phyloP scores from a whole-genome alignment of 1,140 invertebrate species.

The Pseudomyrmex cubaensis region DNA sequence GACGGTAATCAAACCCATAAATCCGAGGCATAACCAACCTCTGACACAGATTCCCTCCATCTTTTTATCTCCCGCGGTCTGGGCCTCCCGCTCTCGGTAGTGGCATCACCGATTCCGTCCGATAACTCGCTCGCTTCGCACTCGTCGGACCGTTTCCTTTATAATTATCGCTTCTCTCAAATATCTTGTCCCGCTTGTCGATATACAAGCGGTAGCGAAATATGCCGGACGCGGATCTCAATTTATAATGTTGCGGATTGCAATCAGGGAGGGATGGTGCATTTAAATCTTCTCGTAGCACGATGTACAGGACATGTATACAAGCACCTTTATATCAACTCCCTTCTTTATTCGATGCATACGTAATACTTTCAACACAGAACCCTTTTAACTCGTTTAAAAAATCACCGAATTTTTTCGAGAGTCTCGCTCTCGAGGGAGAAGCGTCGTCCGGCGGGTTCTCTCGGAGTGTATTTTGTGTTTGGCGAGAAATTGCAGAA shows the following conservation, averaged over 20 bases:
- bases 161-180: slow-evolving; percentile 67
- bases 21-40: slow-evolving; percentile 78
- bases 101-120: slow-evolving; percentile 56
- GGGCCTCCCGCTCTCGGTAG: slow-evolving; percentile 38
- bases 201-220: slow-evolving; percentile 39
- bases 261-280: slow-evolving; percentile 14
- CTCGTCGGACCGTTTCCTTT: slow-evolving; percentile 68
- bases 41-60: slow-evolving; percentile 76
- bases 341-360: neutral
- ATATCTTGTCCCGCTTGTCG: slow-evolving; percentile 34
- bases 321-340: neutral
- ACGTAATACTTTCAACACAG: neutral
- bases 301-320: slow-evolving; percentile 1
- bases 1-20: slow-evolving; percentile 79
- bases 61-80: slow-evolving; percentile 54
- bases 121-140: slow-evolving; percentile 68
- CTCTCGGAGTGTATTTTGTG: slow-evolving; percentile 52
- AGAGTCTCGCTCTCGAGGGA: neutral
- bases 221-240: slow-evolving; percentile 16
- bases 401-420: slow-evolving; percentile 15
- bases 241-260: neutral
- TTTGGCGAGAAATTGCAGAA: slow-evolving; percentile 64
- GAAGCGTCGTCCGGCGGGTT: slow-evolving; percentile 18
- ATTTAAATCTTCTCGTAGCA: slow-evolving; percentile 16
- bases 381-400: neutral